Evolutionary conservation across 2,797 vertebrate genomes (phyloP).

Genomic region (Hemibagrus guttatus): DNA sequence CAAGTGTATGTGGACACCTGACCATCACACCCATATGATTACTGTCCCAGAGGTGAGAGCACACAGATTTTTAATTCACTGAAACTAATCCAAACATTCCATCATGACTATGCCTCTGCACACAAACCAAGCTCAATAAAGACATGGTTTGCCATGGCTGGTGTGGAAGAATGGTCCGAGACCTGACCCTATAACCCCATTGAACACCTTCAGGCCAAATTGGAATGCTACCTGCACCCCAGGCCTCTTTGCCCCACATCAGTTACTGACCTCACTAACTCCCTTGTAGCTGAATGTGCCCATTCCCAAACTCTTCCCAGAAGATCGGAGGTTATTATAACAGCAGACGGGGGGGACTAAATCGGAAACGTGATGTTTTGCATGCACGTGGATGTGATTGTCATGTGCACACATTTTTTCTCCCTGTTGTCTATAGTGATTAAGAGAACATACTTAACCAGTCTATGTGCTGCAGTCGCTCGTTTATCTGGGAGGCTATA

Average conservation of each 20-base stretch:
- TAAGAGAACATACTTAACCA: neutral
- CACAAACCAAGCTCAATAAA: neutral
- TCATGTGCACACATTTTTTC: neutral
- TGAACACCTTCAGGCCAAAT: neutral
- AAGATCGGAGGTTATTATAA: neutral
- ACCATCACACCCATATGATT: neutral
- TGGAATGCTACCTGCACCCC: neutral
- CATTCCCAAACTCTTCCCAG: neutral
- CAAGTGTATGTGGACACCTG: neutral
- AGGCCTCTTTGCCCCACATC: neutral
- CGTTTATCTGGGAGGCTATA: slow-evolving; percentile 29
- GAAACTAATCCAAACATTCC: neutral
- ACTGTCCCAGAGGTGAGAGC: neutral
- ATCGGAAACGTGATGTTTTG: neutral
- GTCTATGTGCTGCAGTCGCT: neutral
- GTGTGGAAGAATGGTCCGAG: neutral
- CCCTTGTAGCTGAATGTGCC: neutral
- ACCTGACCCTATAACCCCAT: neutral
- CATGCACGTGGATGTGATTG: neutral
- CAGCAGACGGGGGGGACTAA: neutral
- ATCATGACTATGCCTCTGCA: neutral
- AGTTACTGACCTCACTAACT: neutral
- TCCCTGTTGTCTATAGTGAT: neutral
- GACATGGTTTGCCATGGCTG: neutral
- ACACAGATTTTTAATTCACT: neutral